Conservation (phyloP, 2,888 invertebrate species). For the Myopa testacea region DNA sequence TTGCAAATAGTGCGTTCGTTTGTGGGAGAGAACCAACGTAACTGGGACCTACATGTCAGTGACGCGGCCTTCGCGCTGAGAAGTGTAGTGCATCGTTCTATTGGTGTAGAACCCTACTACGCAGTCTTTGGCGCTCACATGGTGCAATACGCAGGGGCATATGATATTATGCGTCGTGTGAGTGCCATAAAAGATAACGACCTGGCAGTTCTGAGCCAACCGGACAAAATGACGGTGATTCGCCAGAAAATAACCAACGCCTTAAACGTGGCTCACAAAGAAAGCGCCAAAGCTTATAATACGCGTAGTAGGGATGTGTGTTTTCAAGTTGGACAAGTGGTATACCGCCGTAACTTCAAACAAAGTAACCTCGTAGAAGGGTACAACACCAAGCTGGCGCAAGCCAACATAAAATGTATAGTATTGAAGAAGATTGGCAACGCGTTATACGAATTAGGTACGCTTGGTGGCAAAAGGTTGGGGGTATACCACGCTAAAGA, state of each 20-base stretch:
- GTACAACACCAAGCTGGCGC: slow-evolving; percentile 32
- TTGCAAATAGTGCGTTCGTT: background rate
- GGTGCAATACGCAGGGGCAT: slow-evolving; percentile 38
- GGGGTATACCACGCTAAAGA: slow-evolving; percentile 33
- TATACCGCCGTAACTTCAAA: slow-evolving; percentile 1
- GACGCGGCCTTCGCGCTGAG: slow-evolving; percentile 49
- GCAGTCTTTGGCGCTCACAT: slow-evolving; percentile 46
- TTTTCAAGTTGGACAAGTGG: slow-evolving; percentile 23
- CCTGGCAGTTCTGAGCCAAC: background rate
- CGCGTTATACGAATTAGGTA: slow-evolving; percentile 23
- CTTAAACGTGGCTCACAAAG: slow-evolving; percentile 26
- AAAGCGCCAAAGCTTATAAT: slow-evolving; percentile 23
- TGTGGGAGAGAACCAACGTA: slow-evolving; percentile 51
- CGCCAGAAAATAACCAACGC: background rate
- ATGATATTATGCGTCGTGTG: slow-evolving; percentile 23
- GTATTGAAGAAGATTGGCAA: slow-evolving; percentile 6
- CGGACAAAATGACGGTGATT: slow-evolving; percentile 13
- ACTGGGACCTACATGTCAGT: slow-evolving; percentile 53
- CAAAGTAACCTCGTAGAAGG: slow-evolving; percentile 28
- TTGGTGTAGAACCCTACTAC: slow-evolving; percentile 49
- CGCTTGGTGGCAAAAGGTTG: slow-evolving; percentile 21
- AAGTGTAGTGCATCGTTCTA: slow-evolving; percentile 52
- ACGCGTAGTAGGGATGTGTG: slow-evolving; percentile 18
- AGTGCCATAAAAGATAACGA: background rate
- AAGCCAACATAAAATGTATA: slow-evolving; percentile 20